phyloP scores from a whole-genome alignment of 2,797 vertebrate species.

The Chelon labrosus region DNA sequence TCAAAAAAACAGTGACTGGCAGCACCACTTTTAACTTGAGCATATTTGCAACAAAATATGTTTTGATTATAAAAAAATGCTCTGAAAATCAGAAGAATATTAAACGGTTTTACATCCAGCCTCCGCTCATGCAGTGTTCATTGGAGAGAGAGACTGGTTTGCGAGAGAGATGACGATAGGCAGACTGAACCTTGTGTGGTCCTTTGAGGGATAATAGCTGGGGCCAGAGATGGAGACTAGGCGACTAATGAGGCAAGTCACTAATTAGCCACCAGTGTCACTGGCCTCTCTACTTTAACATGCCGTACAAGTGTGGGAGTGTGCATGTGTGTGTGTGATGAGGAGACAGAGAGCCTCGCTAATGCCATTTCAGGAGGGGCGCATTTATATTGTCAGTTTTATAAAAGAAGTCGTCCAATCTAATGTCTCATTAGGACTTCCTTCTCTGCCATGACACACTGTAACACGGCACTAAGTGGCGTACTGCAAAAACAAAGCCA shows the following conservation, averaged over 20 bases:
- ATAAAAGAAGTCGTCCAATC: constrained; percentile 20
- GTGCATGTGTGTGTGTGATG: constrained; percentile 16
- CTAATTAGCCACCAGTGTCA: constrained; percentile 82
- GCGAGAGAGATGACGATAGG: constrained; percentile 31
- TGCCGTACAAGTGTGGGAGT: constrained; percentile 23
- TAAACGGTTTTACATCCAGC: no score
- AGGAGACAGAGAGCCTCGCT: constrained; percentile 23
- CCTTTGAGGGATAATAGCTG: constrained; percentile 71
- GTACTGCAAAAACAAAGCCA: no score
- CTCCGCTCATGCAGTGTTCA: no score
- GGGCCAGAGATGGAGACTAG: constrained; percentile 69
- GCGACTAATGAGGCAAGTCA: constrained; percentile 79
- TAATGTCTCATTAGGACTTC: not conserved
- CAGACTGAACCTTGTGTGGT: constrained; percentile 62
- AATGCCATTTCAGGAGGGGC: constrained; percentile 34
- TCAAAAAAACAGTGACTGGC: no score
- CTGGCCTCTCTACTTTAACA: constrained; percentile 64
- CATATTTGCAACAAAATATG: no score
- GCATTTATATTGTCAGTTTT: constrained; percentile 18
- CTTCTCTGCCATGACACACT: constrained; percentile 11
- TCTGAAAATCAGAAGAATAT: no score
- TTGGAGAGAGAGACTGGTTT: no score
- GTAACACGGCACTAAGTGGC: not conserved
- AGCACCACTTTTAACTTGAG: no score
- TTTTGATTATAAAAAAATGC: no score